Evolutionary conservation across 2,113 vertebrate genomes (phyloP), one percentile per base, ranked within the genome.

Genomic region (Probosciger aterrimus): DNA sequence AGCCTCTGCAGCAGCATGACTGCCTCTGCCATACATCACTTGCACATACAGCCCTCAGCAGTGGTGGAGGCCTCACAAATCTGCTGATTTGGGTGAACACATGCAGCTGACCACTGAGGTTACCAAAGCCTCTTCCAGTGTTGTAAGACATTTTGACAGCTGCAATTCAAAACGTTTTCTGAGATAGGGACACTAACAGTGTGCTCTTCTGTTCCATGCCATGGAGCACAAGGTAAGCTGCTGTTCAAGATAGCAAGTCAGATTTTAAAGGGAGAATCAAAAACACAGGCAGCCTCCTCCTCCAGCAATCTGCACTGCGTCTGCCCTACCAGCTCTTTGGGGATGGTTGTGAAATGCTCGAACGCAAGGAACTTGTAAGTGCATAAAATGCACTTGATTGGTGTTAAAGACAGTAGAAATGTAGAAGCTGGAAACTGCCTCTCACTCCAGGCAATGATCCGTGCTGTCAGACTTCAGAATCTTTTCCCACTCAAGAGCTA

Each of bases 341-440:
- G 67, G 53, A n/a, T 55, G 41, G 18, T 0, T 62, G 82, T 25
- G 73, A 71, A 88, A 69, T 16, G 44, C 24, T 79, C 24, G 3
- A 60, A 31, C 2, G 0, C 35, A 87, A 43, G 4, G 28, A 68
- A 55, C 12, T 5, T 9, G 2, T 4, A 24, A 76, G 50, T 9
- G 79, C 27, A 25, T 1, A 25, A 39, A 44, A 41, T 2, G 13
- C 31, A 33, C 4, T 7, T 4, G 2, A 35, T 41, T 0, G 3
- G 19, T 27, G 31, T 6, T 44, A 44, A 33, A 46, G 70, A 25
- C 35, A 82, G 65, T 10, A 73, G 64, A 57, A 77, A 65, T 2
- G 4, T 3, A 11, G 13, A 14, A 35, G 27, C 1, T 52, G 76
- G 80, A 20, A 81, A 88, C 49, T 1, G 0, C 17, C 55, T 67